A percentile compares a stretch with the other conserved stretches of the same genome.
phyloP scores from a whole-genome alignment of 2,113 vertebrate genomes.

The Dicrurus megarhynchus region DNA sequence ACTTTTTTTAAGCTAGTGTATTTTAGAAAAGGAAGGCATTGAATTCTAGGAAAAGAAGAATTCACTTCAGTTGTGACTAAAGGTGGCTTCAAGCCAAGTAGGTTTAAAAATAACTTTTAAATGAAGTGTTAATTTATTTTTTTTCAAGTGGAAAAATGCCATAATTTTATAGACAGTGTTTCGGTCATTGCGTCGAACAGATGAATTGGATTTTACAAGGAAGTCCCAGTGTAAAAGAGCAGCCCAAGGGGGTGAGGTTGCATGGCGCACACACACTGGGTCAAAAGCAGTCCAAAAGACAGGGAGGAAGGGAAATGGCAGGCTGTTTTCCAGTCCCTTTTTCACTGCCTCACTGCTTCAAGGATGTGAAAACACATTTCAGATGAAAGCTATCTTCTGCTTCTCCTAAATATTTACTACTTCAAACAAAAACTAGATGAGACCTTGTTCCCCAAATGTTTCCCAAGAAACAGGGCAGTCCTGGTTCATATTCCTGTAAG shows the following conservation, averaged over 20 bases:
- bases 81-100: neutral
- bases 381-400: neutral
- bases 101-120: slow-evolving; percentile 54
- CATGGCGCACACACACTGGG: neutral
- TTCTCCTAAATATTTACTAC: neutral
- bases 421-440: neutral
- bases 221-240: neutral
- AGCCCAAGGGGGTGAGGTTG: neutral
- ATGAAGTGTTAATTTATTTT: neutral
- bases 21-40: neutral
- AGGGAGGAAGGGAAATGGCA: neutral
- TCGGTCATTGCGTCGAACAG: slow-evolving; percentile 30
- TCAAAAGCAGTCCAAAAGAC: neutral
- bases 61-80: neutral
- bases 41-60: slow-evolving; percentile 21
- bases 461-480: neutral
- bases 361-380: neutral
- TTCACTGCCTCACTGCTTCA: neutral
- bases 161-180: slow-evolving; percentile 16
- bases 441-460: neutral
- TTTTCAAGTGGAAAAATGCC: slow-evolving; percentile 37
- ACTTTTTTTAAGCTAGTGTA: neutral
- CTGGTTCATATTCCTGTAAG: neutral
- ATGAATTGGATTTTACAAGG: slow-evolving; percentile 9
- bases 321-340: neutral